These are phyloP conservation scores for Edolisoma coerulescens DNA, from an alignment of 2,113 vertebrate species.

Conservation along the genomic window DNA sequence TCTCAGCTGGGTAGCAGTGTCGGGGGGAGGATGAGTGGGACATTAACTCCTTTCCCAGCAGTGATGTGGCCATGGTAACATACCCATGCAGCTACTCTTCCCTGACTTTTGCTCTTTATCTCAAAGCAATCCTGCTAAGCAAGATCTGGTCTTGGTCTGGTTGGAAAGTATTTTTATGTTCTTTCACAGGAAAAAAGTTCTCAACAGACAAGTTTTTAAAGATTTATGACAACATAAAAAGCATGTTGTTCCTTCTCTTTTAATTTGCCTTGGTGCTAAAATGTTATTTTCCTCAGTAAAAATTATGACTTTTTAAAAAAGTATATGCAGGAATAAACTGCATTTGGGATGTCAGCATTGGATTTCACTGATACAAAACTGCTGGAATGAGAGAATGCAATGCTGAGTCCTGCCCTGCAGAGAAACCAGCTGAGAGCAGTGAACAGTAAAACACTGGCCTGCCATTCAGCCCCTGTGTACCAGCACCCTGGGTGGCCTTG, in stretches of 20 bases:
- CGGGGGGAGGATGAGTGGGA: not conserved
- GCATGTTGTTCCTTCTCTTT: not conserved
- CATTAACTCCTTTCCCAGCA: not conserved
- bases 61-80: not conserved
- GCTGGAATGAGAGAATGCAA: not conserved
- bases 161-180: not conserved
- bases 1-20: not conserved
- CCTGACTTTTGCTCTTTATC: not conserved
- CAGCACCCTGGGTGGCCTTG: rapidly evolving
- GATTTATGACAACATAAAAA: not conserved
- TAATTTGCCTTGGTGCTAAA: not conserved
- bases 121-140: not conserved
- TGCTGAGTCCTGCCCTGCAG: not conserved
- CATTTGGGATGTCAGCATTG: not conserved
- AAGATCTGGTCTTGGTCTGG: not conserved
- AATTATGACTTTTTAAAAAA: not conserved
- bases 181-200: not conserved
- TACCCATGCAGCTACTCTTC: not conserved
- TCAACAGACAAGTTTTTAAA: not conserved
- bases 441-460: not conserved
- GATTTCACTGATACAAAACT: not conserved
- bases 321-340: not conserved
- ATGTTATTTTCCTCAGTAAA: conserved; percentile 3
- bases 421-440: not conserved
- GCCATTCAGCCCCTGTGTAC: not conserved